Evolutionary conservation across 2,113 vertebrate species (phyloP), one percentile per base, ranked within the genome.

Genomic region (Numenius arquata): DNA sequence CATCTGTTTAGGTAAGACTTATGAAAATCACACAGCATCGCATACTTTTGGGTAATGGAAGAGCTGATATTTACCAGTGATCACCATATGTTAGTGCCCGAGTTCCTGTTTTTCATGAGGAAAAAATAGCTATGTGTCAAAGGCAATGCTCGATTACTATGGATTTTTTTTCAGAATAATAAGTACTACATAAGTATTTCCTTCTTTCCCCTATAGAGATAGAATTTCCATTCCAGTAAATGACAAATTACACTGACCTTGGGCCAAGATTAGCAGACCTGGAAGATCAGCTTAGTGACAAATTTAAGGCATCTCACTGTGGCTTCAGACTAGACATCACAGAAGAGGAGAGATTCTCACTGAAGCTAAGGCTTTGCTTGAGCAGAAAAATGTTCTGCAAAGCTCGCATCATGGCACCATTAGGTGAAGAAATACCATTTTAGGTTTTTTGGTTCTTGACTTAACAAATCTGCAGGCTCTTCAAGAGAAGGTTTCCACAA

Each of bases 51-150:
- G 25, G 15, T 67, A 40, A 75, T 52, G 12, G 74, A 47, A 83
- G 52, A 65, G 74, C 21, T 20, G 58, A 38, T 8, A 43, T 72
- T 87, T 87, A 40, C 34, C 55, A 81, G 34, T 36, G 32, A 52
- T 84, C 23, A 71, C 2, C 3, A 12, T 23, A 4, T 36, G 12
- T 70, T 71, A 48, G n/a, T 45, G 22, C 32, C 29, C 0, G 0
- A 70, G 26, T 43, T 91, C 20, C 65, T 78, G 12, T n/a, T 67
- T 55, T 40, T 41, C 3, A 1, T 7, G 32, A 84, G 61, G 17
- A 53, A 47, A 83, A 66, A 80, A 8, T 2, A 68, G 8, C 23
- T 40, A 3, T 23, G 8, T 76, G 25, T 74, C 61, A 70, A 41
- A 77, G 30, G 27, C 56, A 79, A 36, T 22, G 72, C 21, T 36